Base-by-base conservation (phyloP, 2,888 invertebrate genomes). In the Argyresthia albistria region DNA sequence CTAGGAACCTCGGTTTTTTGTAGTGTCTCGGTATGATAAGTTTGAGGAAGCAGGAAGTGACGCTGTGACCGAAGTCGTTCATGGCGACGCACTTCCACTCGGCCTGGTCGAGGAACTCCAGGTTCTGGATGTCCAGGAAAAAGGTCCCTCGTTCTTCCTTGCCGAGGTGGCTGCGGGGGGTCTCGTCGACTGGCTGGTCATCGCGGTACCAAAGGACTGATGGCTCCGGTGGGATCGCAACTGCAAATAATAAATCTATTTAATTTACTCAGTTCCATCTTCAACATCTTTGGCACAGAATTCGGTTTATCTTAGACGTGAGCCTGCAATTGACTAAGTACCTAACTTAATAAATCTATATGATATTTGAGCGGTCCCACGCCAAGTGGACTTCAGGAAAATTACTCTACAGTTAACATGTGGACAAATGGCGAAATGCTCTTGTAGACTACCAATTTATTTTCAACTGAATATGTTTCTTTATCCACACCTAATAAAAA, bases 61-160 rank as follows among this genome's bases (percentile, higher is more conserved):
- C 91, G 61, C 95, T 95, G 65, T 96, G 95, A 0, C 97, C 97
- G 66, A 93, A 96, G 65, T 96, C 95, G 70, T 96, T 97, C 54
- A 93, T 91, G 8, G 95, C 96, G 3, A 96, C 93, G 70, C 96
- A 96, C 73, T 96, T 96, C 96, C 96, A 97, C 69, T 96, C 96
- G 0, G 95, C 95, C 79, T 96, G 95, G 70, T 97, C 96, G 54
- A 92, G 88, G 65, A 96, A 92, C 74, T 96, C 95, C 0, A 96
- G 88, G 55, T 90, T 89, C 53, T 89, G 89, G 43, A 96, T 91
- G 64, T 94, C 92, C 57, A 97, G 84, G 67, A 91, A 90, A 72
- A 92, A 95, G 12, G 89, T 83, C 15, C 95, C 95, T 45, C 91
- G 86, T 25, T 92, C 91, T 67, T 95, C 95, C 53, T 89, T 89